Conservation (phyloP, 2,888 invertebrate species). For the Orthonevra nobilis region DNA sequence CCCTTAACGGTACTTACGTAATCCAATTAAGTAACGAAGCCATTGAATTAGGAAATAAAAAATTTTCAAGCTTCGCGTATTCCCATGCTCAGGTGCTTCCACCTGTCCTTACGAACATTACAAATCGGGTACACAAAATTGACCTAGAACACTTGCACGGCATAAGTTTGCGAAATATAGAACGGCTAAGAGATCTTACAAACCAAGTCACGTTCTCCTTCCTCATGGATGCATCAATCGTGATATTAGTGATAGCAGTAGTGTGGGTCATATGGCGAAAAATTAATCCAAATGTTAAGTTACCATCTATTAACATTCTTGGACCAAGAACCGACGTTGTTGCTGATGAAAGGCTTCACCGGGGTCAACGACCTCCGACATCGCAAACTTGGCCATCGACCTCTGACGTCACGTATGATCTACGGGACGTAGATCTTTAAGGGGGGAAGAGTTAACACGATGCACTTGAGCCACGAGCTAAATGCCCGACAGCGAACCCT, state of each 20-base stretch:
- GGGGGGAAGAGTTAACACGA: no score
- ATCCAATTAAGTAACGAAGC: no score
- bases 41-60: no score
- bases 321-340: neutral
- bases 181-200: neutral
- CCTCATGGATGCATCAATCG: no score
- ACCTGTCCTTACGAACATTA: neutral
- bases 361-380: neutral
- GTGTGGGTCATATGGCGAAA: neutral
- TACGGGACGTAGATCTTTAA: no score
- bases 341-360: neutral
- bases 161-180: neutral
- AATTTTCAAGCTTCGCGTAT: neutral
- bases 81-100: neutral
- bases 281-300: no score
- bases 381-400: neutral
- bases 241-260: no score
- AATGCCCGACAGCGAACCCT: no score
- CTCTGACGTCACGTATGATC: no score
- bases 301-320: neutral
- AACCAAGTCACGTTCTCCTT: neutral
- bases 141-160: neutral
- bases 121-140: neutral
- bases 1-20: no score
- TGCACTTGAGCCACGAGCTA: no score